Evolutionary conservation across 2,888 invertebrate species (phyloP), one percentile per base, ranked within the genome.

Genomic region (Tipula unca): DNA sequence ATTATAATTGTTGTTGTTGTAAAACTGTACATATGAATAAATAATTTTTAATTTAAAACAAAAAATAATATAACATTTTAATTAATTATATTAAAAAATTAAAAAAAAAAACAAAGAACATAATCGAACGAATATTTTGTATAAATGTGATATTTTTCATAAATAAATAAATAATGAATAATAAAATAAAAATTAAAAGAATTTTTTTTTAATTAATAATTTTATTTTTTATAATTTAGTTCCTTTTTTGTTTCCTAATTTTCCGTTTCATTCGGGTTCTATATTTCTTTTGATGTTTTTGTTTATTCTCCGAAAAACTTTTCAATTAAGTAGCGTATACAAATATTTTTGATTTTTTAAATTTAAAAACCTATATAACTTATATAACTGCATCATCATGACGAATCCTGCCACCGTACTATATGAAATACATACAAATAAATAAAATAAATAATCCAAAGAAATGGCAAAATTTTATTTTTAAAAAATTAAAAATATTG

Each of bases 51-150:
- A 69, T 69, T 48, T 69, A 69, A 48, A 69, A 69, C 3, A 39
- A n/a, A 48, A 48, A 20, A 25, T 69, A 69, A 69, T 69, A 69
- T 69, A 69, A 69, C 6, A 69, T 69, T 69, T 69, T 69, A 69
- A 69, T 69, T 69, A 69, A 69, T 69, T 69, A 69, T 39, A 39
- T 39, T 39, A 25, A 69, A 69, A 17, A 48, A 48, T 3, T 3
- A 48, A 48, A 3, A 69, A 69, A 69, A 69, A 8, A 69, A 69
- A 69, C 69, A 69, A 69, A 48, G 48, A 69, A 69, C 69, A 69
- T 69, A 69, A 69, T 69, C 69, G 69, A 69, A 69, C 69, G 69
- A 69, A 69, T 69, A 69, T 69, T 69, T 69, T 69, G 69, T 69
- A 69, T 69, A 69, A 69, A 69, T 69, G 69, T 69, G 69, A 69